phyloP scores from a whole-genome alignment of 2,797 vertebrate species.

The Knipowitschia caucasica region DNA sequence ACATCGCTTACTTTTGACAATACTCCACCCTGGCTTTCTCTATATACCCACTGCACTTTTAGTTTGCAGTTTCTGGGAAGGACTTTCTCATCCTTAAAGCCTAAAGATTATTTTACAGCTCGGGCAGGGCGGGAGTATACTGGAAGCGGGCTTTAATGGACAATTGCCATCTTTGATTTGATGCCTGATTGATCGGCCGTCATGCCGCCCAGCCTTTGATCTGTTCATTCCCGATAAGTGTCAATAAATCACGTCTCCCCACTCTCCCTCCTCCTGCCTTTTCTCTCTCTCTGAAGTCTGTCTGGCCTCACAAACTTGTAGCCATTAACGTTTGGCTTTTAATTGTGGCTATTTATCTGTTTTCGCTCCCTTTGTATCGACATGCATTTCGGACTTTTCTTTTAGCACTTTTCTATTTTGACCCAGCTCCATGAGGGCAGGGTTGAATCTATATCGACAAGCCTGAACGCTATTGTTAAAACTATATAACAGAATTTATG shows the following conservation, averaged over 20 bases:
- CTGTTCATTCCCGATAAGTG: constrained; percentile 90
- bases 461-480: neutral
- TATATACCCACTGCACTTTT: constrained; percentile 21
- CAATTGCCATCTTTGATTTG: constrained; percentile 94
- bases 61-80: constrained; percentile 48
- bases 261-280: neutral
- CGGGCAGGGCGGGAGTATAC: constrained; percentile 63
- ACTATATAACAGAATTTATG: too few species aligned
- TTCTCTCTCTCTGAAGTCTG: constrained; percentile 77
- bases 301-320: constrained; percentile 74
- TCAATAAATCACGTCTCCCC: constrained; percentile 90
- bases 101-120: constrained; percentile 59
- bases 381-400: constrained; percentile 19
- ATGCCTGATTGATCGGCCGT: constrained; percentile 93
- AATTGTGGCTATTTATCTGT: constrained; percentile 45
- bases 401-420: too few species aligned
- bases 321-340: constrained; percentile 64
- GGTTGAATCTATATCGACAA: neutral
- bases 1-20: too few species aligned
- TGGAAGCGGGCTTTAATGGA: constrained; percentile 86
- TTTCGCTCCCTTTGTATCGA: constrained; percentile 15
- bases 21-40: constrained; percentile 11
- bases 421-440: neutral
- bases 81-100: constrained; percentile 20
- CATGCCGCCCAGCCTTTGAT: constrained; percentile 81